A percentile compares a stretch with the other conserved stretches of the same genome.
phyloP scores from a whole-genome alignment of 1,140 invertebrate species.

The Drosophila sulfurigaster region DNA sequence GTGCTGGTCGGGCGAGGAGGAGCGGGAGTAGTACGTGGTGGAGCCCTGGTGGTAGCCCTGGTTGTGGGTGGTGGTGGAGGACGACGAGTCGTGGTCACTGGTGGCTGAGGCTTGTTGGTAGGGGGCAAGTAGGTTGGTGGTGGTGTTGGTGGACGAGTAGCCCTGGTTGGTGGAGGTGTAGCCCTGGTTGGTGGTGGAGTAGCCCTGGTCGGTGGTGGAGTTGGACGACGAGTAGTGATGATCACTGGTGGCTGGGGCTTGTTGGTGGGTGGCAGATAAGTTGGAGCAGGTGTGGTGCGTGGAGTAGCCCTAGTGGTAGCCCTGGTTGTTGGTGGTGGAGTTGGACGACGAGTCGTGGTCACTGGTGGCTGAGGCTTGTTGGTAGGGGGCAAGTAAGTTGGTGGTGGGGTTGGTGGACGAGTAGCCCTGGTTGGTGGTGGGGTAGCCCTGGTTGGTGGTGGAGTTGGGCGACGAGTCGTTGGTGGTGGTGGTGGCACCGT shows the following conservation, averaged over 20 bases:
- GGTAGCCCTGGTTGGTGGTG: conserved; percentile 32
- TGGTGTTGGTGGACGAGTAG: conserved; percentile 34
- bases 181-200: conserved; percentile 20
- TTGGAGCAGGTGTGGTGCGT: conserved; percentile 40
- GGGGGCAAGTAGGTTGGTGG: conserved; percentile 56
- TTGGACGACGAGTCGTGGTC: conserved; percentile 34
- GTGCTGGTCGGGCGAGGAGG: conserved; percentile 41
- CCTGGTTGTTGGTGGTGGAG: conserved; percentile 53
- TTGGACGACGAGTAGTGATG: conserved; percentile 28
- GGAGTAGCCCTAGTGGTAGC: conserved; percentile 6
- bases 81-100: conserved; percentile 29
- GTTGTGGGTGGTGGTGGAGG: conserved; percentile 29
- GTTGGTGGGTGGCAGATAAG: conserved; percentile 58
- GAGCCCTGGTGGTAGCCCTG: conserved; percentile 42
- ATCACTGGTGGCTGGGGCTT: conserved; percentile 50
- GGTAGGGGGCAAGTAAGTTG: conserved; percentile 60
- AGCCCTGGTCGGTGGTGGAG: conserved; percentile 11
- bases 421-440: conserved; percentile 40
- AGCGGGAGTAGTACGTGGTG: conserved; percentile 5
- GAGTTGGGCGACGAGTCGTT: conserved; percentile 34
- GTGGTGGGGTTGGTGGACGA: conserved; percentile 21
- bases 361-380: conserved; percentile 38
- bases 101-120: conserved; percentile 36
- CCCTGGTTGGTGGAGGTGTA: conserved; percentile 23
- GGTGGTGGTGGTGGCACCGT: conserved; percentile 44